Percentiles rank a stretch among this genome's conserved stretches.
Conservation (phyloP, 2,888 invertebrate species). For the Mythimna impura region DNA sequence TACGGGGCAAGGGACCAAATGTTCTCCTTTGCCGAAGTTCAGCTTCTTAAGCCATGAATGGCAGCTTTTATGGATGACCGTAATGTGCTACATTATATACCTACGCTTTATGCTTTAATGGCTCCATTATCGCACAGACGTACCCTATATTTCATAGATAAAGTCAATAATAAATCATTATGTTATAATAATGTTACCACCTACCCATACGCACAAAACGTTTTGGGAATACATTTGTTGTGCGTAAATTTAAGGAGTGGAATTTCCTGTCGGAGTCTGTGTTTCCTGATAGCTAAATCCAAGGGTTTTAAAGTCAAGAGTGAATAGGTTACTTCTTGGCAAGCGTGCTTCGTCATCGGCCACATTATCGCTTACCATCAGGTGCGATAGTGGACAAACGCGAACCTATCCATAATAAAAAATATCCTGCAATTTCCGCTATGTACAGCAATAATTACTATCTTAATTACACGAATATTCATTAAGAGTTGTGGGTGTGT, state of each 20-base stretch:
- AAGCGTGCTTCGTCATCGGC: too few species aligned
- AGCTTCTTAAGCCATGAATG: conserved; percentile 36
- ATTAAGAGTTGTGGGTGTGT: conserved; percentile 4
- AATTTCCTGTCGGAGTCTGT: too few species aligned
- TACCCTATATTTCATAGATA: background rate
- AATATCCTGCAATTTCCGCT: background rate
- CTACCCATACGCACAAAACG: too few species aligned
- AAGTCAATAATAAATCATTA: background rate
- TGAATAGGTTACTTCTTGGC: too few species aligned
- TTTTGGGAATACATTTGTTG: too few species aligned
- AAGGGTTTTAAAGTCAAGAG: too few species aligned
- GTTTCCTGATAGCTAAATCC: too few species aligned
- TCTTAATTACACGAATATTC: background rate
- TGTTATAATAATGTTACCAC: background rate
- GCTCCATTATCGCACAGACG: background rate
- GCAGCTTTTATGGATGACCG: conserved; percentile 3
- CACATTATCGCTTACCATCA: too few species aligned
- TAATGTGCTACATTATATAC: conserved; percentile 9
- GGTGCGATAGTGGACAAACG: too few species aligned
- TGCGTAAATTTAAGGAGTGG: too few species aligned
- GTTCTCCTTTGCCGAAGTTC: conserved; percentile 14
- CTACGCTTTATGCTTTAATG: background rate
- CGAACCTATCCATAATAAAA: too few species aligned
- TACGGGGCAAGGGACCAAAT: conserved; percentile 1
- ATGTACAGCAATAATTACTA: background rate